Evolutionary conservation across 2,797 vertebrate species (phyloP), one percentile per base, ranked within the genome.

Genomic region (Chelmon rostratus): DNA sequence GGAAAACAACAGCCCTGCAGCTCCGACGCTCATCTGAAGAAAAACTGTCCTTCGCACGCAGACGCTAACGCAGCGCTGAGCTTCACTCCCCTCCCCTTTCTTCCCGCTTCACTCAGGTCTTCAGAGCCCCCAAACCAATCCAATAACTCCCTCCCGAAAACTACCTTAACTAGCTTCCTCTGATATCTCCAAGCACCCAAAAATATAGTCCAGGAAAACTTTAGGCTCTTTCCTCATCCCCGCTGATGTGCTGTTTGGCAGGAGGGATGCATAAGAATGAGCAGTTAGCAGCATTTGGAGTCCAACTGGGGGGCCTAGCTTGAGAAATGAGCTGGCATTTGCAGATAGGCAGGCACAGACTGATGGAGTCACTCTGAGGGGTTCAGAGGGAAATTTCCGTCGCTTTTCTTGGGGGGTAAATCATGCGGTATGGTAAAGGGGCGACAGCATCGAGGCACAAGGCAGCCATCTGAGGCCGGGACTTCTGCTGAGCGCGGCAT

Each of bases 271-370:
- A 93, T 92, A 89, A 86, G 86, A 93, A 95, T 93, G 92, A 94
- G 90, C 87, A 77, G 83, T 89, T 89, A 90, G 71, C 74, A 73
- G 82, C 65, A 53, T 91, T 91, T 81, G 83, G 84, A 85, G 84
- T 93, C 88, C 90, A 84, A 87, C 89, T 78, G 82, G 85, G 47
- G 90, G 87, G 86, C 49, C 71, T 78, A 73, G 88, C 87, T 86
- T 91, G 91, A 94, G 89, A 93, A 93, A 94, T 83, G 90, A 93
- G 92, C 92, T 94, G 94, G 90, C 92, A 92, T 93, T 93, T 91
- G 79, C 86, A 93, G 92, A 92, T 91, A 94, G 94, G 92, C 91
- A 92, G 90, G 79, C 85, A 61, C 88, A 91, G 89, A 89, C 85
- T 89, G 92, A 94, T 89, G 86, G 88, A 92, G 88, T 89, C 89